A percentile compares a stretch with the other conserved stretches of the same genome.
phyloP scores from a whole-genome alignment of 2,797 vertebrate genomes.

The Peromyscus melanophrys region DNA sequence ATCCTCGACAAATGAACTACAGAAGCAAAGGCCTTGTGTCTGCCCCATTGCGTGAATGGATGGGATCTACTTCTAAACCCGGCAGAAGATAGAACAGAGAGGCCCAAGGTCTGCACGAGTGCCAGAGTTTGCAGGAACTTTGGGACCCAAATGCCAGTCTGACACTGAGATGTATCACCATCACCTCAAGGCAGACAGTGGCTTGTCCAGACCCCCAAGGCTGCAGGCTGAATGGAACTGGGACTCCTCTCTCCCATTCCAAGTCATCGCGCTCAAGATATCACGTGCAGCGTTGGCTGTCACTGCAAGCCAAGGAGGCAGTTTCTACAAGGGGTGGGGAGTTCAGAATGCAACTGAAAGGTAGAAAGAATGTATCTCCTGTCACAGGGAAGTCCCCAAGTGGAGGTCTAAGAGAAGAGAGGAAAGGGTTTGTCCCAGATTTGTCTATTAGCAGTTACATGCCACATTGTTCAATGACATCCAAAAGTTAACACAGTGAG shows the following conservation, averaged over 20 bases:
- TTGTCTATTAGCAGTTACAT: background rate
- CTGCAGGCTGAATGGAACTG: background rate
- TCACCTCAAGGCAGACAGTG: background rate
- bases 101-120: background rate
- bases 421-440: slow-evolving; percentile 6
- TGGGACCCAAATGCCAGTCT: background rate
- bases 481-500: background rate
- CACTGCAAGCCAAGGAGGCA: background rate
- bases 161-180: background rate
- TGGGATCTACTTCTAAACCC: background rate
- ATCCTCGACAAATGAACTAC: background rate
- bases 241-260: background rate
- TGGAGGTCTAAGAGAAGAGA: background rate
- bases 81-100: background rate
- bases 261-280: background rate
- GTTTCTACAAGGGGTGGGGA: background rate
- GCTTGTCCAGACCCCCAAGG: background rate
- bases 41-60: background rate
- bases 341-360: background rate
- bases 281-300: background rate
- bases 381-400: background rate
- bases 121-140: background rate
- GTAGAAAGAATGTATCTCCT: background rate
- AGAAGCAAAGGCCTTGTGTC: background rate
- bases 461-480: background rate